phyloP scores from a whole-genome alignment of 1,140 invertebrate species.

The Heliconius nattereri region DNA sequence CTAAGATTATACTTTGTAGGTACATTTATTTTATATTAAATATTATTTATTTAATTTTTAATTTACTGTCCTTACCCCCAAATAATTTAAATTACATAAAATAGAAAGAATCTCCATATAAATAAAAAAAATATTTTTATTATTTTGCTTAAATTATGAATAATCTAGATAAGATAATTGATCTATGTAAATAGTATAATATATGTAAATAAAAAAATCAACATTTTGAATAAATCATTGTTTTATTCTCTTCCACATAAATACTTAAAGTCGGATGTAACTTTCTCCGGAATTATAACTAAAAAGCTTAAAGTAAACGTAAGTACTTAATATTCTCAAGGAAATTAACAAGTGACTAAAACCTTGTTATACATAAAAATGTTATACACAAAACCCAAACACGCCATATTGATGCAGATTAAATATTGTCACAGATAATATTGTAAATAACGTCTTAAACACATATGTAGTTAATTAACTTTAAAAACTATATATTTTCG shows the following conservation, averaged over 20 bases:
- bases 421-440: conserved; percentile 16
- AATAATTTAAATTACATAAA: too few relatives aligned
- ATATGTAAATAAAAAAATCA: conserved; percentile 46
- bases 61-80: too few relatives aligned
- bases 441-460: conserved; percentile 2
- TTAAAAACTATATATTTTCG: not conserved
- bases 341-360: conserved; percentile 69
- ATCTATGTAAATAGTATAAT: too few relatives aligned
- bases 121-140: too few relatives aligned
- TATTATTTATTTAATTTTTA: too few relatives aligned
- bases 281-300: conserved; percentile 51
- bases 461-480: not conserved
- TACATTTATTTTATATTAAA: too few relatives aligned
- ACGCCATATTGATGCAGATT: conserved; percentile 12
- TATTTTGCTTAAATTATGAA: too few relatives aligned
- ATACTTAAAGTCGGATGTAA: conserved; percentile 64
- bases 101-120: too few relatives aligned
- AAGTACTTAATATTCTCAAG: conserved; percentile 64
- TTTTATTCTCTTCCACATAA: conserved; percentile 76
- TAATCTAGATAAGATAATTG: too few relatives aligned
- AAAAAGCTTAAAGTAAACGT: conserved; percentile 61
- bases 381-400: conserved; percentile 24
- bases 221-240: conserved; percentile 60
- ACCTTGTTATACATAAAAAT: conserved; percentile 45
- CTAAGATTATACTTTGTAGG: too few relatives aligned